Conservation (phyloP, 2,113 vertebrate genomes). For the Scatophagus argus region DNA sequence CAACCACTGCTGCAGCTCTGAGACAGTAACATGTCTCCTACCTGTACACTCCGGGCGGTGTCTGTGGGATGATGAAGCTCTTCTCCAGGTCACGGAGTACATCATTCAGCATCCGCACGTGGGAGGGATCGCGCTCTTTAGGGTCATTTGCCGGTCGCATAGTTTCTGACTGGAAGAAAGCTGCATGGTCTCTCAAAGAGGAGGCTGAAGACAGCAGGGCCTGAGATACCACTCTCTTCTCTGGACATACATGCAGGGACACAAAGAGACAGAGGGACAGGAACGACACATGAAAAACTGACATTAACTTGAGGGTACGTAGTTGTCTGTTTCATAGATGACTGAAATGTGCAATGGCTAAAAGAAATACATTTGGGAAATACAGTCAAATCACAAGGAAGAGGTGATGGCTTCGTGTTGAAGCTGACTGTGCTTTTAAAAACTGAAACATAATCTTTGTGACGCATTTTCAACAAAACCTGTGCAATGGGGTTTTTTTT, state of each 20-base stretch:
- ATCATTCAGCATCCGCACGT: slow-evolving; percentile 95
- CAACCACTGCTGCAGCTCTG: neutral
- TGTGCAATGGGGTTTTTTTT: too few relatives aligned
- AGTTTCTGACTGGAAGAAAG: slow-evolving; percentile 92
- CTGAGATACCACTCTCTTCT: slow-evolving; percentile 58
- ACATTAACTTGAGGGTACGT: neutral
- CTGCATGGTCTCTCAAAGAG: slow-evolving; percentile 86
- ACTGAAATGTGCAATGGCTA: neutral
- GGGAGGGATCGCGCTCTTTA: slow-evolving; percentile 86
- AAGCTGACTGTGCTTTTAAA: too few relatives aligned
- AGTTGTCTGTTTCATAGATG: neutral
- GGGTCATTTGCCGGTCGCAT: slow-evolving; percentile 97
- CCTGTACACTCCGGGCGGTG: slow-evolving; percentile 93
- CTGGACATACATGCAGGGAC: slow-evolving; percentile 67
- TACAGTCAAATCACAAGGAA: too few relatives aligned
- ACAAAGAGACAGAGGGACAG: neutral
- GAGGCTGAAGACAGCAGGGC: slow-evolving; percentile 83
- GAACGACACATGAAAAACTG: neutral
- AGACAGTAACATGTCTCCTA: slow-evolving; percentile 65
- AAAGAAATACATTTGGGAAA: neutral
- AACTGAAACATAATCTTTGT: too few relatives aligned
- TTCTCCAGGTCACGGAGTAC: slow-evolving; percentile 92
- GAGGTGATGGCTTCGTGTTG: too few relatives aligned
- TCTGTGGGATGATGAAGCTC: slow-evolving; percentile 86
- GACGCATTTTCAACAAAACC: too few relatives aligned